Evolutionary conservation across 2,797 vertebrate genomes (phyloP), one percentile per base, ranked within the genome.

Genomic region (Sebastes trivittatus): DNA sequence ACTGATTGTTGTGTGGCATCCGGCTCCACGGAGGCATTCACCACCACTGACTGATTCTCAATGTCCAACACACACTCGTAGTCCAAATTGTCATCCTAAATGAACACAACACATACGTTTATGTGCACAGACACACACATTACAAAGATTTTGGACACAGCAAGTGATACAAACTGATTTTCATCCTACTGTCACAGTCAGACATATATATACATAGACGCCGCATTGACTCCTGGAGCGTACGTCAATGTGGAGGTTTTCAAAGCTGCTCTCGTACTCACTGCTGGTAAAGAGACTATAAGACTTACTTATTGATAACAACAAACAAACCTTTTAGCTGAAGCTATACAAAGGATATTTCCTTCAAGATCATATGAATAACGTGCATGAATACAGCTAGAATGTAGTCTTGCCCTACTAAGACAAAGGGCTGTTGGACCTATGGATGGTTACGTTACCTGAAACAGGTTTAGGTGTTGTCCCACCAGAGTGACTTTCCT

Each of bases 41-140:
- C 96, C 54, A 96, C 96, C 82, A 98, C 96, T 1, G 94, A 95
- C 3, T 73, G 93, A 22, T 96, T 96, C 82, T 98, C 98, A 46
- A 99, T 91, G 78, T 95, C 92, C 92, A 99, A 79, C 81, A 98
- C 97, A 87, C 98, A 99, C 81, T 98, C 96, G 3, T 97, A 97
- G 87, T 96, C 95, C 89, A 95, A 90, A 11, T 94, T 93, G 34
- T 96, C 91, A 61, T 98, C 97, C 98, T 99, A 78, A 55, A 82
- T 16, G 22, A 4, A 55, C 30, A 85, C 16, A 71, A 11, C 7
- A 75, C 38, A 76, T 13, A 81, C 2, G 32, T 29, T 72, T 16
- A 56, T 69, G 29, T 22, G 34, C 4, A 38, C 29, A 25, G 13
- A 60, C 32, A 73, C 22, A 62, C 25, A 59, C 13, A 56, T 27